Evolutionary conservation across 1,140 invertebrate species (phyloP).

Genomic region (Trachymyrmex septentrionalis): DNA sequence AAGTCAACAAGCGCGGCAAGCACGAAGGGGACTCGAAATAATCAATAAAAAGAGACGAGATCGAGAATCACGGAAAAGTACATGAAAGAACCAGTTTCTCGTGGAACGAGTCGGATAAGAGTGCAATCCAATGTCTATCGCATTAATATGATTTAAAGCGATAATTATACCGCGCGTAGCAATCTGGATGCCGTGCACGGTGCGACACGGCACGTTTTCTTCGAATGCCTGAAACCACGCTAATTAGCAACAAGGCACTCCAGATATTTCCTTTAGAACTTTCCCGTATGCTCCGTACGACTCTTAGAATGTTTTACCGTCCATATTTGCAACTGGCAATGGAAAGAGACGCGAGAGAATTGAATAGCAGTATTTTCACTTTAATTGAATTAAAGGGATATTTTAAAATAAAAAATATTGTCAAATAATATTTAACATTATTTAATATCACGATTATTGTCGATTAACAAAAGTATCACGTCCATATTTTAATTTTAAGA

Average conservation of each 20-base stretch:
- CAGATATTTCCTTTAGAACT: not conserved
- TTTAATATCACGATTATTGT: not conserved
- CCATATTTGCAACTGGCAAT: not conserved
- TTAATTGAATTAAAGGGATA: not conserved
- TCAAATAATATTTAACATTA: not conserved
- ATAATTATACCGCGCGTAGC: conserved; percentile 52
- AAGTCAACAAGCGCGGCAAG: not conserved
- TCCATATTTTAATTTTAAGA: conserved; percentile 1
- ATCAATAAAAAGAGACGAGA: conserved; percentile 28
- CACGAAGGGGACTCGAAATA: conserved; percentile 17
- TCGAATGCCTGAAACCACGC: not conserved
- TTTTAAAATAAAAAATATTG: not conserved
- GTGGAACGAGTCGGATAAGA: conserved; percentile 31
- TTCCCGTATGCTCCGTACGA: not conserved
- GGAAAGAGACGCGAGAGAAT: not conserved
- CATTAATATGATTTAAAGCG: conserved; percentile 64
- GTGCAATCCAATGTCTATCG: conserved; percentile 39
- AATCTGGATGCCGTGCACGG: conserved; percentile 7
- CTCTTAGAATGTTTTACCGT: not conserved
- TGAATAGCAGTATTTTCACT: not conserved
- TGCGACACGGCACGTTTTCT: not conserved
- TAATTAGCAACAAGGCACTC: conserved; percentile 29
- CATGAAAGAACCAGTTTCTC: conserved; percentile 61
- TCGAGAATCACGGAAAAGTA: conserved; percentile 54
- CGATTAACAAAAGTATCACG: not conserved